These are phyloP conservation scores for Schrankia costaestrigalis DNA, from an alignment of 2,888 invertebrate species.

Conservation along the genomic window DNA sequence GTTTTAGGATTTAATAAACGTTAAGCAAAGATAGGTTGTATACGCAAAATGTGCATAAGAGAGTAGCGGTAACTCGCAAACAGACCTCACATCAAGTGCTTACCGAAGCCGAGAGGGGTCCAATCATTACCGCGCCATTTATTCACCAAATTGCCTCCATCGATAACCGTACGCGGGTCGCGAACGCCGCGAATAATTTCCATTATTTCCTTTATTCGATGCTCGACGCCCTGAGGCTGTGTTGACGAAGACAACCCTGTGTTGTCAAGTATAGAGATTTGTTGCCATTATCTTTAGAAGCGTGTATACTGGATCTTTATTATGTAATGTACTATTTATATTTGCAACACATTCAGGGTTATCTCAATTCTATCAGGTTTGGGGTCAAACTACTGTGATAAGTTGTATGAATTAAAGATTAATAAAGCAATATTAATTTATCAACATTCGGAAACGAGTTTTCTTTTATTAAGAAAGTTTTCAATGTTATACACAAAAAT, in stretches of 20 bases:
- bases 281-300: slow-evolving; percentile 24
- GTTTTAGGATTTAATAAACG: too few relatives aligned
- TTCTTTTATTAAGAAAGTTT: too few relatives aligned
- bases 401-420: too few relatives aligned
- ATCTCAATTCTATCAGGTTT: too few relatives aligned
- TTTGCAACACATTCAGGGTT: too few relatives aligned
- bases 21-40: neutral
- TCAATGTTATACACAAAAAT: too few relatives aligned
- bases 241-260: slow-evolving; percentile 46
- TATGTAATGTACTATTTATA: too few relatives aligned
- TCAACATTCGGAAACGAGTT: too few relatives aligned
- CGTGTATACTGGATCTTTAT: too few relatives aligned
- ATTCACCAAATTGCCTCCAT: slow-evolving; percentile 64
- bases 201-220: slow-evolving; percentile 55
- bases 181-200: slow-evolving; percentile 57
- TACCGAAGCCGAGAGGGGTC: slow-evolving; percentile 30
- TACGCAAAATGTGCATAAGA: slow-evolving; percentile 9
- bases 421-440: too few relatives aligned
- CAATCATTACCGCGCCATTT: slow-evolving; percentile 49
- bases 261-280: slow-evolving; percentile 35
- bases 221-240: slow-evolving; percentile 42
- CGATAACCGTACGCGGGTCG: slow-evolving; percentile 55
- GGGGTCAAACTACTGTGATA: too few relatives aligned
- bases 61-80: slow-evolving; percentile 20
- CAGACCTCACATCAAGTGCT: slow-evolving; percentile 35